A percentile compares a stretch with the other conserved stretches of the same genome.
Evolutionary conservation across 2,888 invertebrate species (phyloP).

Genomic region (Erpobdella octoculata): DNA sequence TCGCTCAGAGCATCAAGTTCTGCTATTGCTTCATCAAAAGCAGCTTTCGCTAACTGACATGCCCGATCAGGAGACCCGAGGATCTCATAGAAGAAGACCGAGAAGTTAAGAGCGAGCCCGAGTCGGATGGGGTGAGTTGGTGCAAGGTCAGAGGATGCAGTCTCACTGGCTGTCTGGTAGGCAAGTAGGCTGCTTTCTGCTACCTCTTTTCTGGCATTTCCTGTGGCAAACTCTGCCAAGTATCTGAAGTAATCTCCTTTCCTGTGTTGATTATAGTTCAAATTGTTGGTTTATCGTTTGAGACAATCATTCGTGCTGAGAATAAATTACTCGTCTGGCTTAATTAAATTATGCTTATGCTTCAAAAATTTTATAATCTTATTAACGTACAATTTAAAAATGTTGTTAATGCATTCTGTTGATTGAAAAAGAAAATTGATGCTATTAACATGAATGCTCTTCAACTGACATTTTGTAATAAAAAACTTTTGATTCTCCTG

Average conservation of each 20-base stretch:
- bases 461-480: conserved; percentile 92
- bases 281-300: no score
- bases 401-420: not conserved
- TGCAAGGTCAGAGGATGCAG: conserved; percentile 21
- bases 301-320: not conserved
- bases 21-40: conserved; percentile 97
- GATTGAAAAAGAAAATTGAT: not conserved
- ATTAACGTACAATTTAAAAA: not conserved
- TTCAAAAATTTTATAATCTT: no score
- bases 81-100: conserved; percentile 98
- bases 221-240: conserved; percentile 23
- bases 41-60: conserved; percentile 85
- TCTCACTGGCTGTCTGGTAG: conserved; percentile 22
- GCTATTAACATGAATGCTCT: conserved; percentile 1
- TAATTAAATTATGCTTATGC: no score
- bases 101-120: conserved; percentile 67
- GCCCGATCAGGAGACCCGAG: conserved; percentile 95
- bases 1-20: conserved; percentile 93
- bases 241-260: conserved; percentile 27
- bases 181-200: conserved; percentile 21
- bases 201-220: conserved; percentile 18
- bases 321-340: no score
- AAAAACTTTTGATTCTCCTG: conserved; percentile 85
- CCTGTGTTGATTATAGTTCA: not conserved
- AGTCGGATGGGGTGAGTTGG: conserved; percentile 43